phyloP scores from a whole-genome alignment of 2,113 vertebrate species.

The Ceyx margarethae region DNA sequence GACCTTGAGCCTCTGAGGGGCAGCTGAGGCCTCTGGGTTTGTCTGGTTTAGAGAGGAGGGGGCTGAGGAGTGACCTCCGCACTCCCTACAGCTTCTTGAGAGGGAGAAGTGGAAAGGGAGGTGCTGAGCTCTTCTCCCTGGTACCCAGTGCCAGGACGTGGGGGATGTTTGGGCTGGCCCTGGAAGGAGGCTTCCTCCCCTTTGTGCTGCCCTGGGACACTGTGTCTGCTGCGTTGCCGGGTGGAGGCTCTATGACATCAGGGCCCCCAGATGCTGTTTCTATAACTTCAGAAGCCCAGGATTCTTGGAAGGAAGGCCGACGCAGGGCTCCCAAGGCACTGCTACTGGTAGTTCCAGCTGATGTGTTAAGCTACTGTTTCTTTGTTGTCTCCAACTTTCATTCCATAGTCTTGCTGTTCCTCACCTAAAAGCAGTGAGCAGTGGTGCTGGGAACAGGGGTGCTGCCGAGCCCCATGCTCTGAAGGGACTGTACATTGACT shows the following conservation, averaged over 20 bases:
- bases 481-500: background rate
- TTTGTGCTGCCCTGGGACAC: background rate
- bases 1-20: background rate
- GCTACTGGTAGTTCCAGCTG: background rate
- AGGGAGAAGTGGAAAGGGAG: background rate
- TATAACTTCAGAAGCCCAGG: background rate
- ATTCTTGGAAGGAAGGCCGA: background rate
- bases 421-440: background rate
- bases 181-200: accelerated
- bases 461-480: background rate
- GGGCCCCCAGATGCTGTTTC: accelerated
- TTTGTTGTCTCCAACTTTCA: background rate
- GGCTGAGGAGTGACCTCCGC: background rate
- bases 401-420: background rate
- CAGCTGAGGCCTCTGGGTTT: background rate
- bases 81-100: background rate
- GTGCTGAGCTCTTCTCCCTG: background rate
- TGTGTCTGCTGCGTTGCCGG: background rate
- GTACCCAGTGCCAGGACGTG: background rate
- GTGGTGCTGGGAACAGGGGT: background rate
- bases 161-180: background rate
- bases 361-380: background rate
- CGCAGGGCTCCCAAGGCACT: background rate
- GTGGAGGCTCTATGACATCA: background rate
- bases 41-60: too few species aligned